Evolutionary conservation across 1,140 invertebrate genomes (phyloP), one percentile per base, ranked within the genome.

Genomic region (Ruditapes philippinarum): DNA sequence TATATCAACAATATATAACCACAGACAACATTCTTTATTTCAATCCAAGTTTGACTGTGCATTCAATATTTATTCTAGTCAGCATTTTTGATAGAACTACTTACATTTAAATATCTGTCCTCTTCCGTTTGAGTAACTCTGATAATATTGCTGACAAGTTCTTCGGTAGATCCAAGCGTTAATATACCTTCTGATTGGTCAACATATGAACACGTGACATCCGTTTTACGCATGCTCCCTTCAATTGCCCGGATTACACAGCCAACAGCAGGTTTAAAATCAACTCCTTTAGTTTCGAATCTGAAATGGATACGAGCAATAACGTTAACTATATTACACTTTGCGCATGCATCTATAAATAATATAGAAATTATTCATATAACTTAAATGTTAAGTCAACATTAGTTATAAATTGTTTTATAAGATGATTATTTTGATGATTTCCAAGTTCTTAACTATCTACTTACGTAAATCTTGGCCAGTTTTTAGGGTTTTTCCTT

Each of bases 111-210:
- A 28, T 88, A 86, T 49, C 79, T 89, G 25, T 93, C 92, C 11
- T 73, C 45, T 33, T 89, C 90, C 11, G 73, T 60, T 22, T 91
- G 90, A 42, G 73, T 91, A 3, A 95, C 51, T 14, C 85, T 45
- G 22, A 95, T 89, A 19, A 95, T 93, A 74, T 95, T 94, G 82
- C 94, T 94, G 60, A 95, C 89, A 33, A 95, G 92, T 76, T 95
- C 94, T 62, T 95, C 94, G n/a, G 91, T 92, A 38, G 94, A 92
- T 0, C 60, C 65, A 28, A 95, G 79, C 0, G 70, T 81, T 33
- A 94, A 33, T 25, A 76, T 54, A 14, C 89, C 92, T 4, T 90
- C 57, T 14, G 93, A 68, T 54, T 93, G 92, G 60, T 94, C 91
- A 5, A 95, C 74, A 51, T 76, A 70, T 22, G 81, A 84, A 17